phyloP scores from a whole-genome alignment of 2,888 invertebrate species.

The Trichopria drosophilae region DNA sequence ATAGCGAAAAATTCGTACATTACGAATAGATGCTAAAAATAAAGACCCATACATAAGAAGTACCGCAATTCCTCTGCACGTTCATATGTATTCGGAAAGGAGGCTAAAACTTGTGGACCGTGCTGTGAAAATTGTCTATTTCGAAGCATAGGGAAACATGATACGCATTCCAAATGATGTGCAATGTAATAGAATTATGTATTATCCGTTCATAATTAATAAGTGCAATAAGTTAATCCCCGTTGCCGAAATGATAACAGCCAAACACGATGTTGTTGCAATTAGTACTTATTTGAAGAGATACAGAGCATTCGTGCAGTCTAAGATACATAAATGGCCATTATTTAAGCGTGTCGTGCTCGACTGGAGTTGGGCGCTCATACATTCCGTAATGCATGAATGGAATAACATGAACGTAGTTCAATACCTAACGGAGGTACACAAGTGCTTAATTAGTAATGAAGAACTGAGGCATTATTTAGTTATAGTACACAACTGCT shows the following conservation, averaged over 20 bases:
- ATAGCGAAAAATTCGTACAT: too few relatives aligned
- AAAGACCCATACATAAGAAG: too few relatives aligned
- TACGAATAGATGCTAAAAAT: too few relatives aligned
- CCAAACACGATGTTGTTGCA: background rate
- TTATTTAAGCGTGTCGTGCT: background rate
- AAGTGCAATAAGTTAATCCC: too few relatives aligned
- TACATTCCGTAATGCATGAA: background rate
- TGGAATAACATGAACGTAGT: background rate
- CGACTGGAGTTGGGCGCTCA: conserved; percentile 4
- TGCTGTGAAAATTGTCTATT: too few relatives aligned
- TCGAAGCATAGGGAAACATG: too few relatives aligned
- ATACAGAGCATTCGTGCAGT: background rate
- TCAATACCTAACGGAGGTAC: background rate
- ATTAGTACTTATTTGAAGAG: background rate
- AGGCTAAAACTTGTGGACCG: too few relatives aligned
- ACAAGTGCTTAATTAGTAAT: background rate
- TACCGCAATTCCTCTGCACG: too few relatives aligned
- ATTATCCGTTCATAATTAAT: too few relatives aligned
- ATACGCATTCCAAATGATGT: too few relatives aligned
- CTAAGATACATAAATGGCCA: background rate
- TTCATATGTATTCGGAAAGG: too few relatives aligned
- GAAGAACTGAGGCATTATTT: background rate
- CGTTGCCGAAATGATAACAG: background rate
- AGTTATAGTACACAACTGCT: background rate
- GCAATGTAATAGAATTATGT: too few relatives aligned